These are phyloP conservation scores for Leistus spinibarbis DNA, from an alignment of 2,888 invertebrate species.

Conservation along the genomic window DNA sequence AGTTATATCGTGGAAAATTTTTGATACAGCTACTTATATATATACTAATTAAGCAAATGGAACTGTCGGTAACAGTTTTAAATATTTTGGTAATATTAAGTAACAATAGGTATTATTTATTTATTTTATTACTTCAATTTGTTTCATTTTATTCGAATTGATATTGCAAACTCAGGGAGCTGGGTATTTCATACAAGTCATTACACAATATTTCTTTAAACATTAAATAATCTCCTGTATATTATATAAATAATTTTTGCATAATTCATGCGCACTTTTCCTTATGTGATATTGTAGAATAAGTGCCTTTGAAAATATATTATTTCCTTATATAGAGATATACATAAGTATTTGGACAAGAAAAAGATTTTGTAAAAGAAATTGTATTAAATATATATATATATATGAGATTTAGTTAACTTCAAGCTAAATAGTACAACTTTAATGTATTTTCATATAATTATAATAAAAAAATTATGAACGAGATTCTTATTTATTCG, in stretches of 20 bases:
- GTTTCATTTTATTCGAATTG: neutral
- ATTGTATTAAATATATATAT: constrained; percentile 20
- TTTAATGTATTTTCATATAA: constrained; percentile 30
- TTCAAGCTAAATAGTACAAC: constrained; percentile 20
- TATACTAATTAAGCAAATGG: neutral
- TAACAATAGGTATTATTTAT: neutral
- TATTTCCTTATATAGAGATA: neutral
- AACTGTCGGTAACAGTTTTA: neutral
- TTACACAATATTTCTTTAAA: neutral
- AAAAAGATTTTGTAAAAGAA: constrained; percentile 12
- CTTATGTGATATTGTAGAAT: constrained; percentile 36
- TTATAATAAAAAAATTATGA: constrained; percentile 18
- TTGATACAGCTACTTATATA: neutral
- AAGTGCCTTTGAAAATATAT: constrained; percentile 27
- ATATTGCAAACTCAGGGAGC: neutral
- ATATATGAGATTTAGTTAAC: constrained; percentile 3
- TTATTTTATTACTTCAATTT: neutral
- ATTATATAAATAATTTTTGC: constrained; percentile 30
- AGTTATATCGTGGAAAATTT: neutral
- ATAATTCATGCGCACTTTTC: constrained; percentile 36
- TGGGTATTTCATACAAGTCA: neutral
- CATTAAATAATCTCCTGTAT: neutral
- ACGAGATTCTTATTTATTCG: constrained; percentile 14
- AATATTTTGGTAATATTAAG: neutral
- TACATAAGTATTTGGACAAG: neutral